A percentile compares a stretch with the other conserved stretches of the same genome.
Evolutionary conservation across 2,888 invertebrate genomes (phyloP).

Genomic region (Serrognathus titanus): DNA sequence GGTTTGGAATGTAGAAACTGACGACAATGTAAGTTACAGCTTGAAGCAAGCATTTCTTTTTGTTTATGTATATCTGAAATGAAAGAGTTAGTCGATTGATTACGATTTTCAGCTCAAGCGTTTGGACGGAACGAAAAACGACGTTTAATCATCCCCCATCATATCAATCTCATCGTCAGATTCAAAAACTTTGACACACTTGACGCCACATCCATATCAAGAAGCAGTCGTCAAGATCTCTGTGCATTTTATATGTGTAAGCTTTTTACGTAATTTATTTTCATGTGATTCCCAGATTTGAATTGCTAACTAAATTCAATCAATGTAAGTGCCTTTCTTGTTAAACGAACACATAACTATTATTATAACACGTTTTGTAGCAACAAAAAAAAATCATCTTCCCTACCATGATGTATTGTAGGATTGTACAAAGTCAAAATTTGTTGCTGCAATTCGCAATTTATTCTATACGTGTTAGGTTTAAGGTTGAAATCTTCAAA

Average conservation of each 20-base stretch:
- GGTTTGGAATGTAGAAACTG: constrained; percentile 29
- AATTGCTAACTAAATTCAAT: too few species aligned
- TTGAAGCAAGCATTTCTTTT: background rate
- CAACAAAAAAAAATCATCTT: too few species aligned
- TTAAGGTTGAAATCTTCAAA: too few species aligned
- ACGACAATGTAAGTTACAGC: constrained; percentile 26
- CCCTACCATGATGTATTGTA: too few species aligned
- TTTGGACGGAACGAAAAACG: constrained; percentile 33
- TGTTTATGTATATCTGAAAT: background rate
- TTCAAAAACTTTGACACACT: constrained; percentile 1
- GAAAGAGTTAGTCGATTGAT: background rate
- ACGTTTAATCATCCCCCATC: constrained; percentile 20
- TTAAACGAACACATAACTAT: too few species aligned
- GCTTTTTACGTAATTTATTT: constrained; percentile 15
- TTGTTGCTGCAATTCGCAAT: too few species aligned
- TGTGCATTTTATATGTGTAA: constrained; percentile 1
- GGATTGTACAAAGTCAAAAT: too few species aligned
- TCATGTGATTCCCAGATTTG: background rate
- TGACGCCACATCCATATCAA: background rate
- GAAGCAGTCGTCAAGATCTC: background rate
- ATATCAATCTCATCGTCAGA: constrained; percentile 1
- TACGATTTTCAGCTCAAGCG: constrained; percentile 32
- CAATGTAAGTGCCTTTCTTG: too few species aligned
- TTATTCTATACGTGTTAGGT: too few species aligned
- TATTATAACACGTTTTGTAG: too few species aligned